These are phyloP conservation scores for Sinella curviseta DNA, from an alignment of 1,140 invertebrate species.

Conservation along the genomic window DNA sequence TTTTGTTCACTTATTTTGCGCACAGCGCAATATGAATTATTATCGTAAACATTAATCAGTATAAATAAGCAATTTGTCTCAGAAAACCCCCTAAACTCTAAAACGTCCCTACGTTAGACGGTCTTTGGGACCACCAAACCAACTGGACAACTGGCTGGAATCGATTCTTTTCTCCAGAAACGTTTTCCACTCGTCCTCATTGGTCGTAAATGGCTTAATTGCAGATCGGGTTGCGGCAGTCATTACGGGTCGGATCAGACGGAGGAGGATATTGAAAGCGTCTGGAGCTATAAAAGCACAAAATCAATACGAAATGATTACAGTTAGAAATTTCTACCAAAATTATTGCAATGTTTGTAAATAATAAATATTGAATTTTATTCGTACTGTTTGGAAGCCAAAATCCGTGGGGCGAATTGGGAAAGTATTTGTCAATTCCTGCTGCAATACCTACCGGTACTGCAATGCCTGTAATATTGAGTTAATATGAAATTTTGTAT, in stretches of 20 bases:
- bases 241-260: background rate
- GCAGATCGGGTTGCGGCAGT: background rate
- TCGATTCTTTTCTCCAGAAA: background rate
- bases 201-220: background rate
- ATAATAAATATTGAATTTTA: no score
- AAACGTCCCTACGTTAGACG: no score
- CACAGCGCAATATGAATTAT: no score
- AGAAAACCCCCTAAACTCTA: no score
- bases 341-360: no score
- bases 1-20: no score
- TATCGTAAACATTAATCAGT: no score
- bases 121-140: no score
- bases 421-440: background rate
- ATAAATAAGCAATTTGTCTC: no score
- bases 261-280: background rate
- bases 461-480: background rate
- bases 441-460: background rate
- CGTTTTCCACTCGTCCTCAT: background rate
- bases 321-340: background rate
- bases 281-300: background rate
- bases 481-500: background rate
- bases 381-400: background rate
- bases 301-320: background rate
- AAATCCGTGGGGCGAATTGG: background rate
- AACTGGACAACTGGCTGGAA: background rate